Base-by-base conservation (phyloP, 1,140 invertebrate species). In the Trichoplusia ni region DNA sequence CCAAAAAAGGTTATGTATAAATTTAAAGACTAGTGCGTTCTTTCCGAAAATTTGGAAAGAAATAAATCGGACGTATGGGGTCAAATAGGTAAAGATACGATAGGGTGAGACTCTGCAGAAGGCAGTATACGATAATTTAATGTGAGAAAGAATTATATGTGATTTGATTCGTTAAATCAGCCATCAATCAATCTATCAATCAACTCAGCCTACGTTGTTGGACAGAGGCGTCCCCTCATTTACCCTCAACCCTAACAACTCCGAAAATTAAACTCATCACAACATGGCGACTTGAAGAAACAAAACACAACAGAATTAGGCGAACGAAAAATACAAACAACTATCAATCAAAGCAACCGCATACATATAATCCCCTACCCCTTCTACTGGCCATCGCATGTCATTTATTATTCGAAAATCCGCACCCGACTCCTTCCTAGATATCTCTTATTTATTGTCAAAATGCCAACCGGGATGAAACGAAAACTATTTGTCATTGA, bases 401-500 rank as follows among this genome's bases (percentile, higher is more conserved):
- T 86, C 85, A 88, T 88, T 86, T 86, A 75, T 88, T 81, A 88
- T 63, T 65, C 60, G 69, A 51, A 76, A 84, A 86, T 78, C 79
- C 81, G 68, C 73, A 67, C 44, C 23, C n/a, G 44, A 54, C 38
- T 49, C 47, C 65, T 75, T 81, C 76, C 78, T 84, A 79, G 75
- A 79, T 87, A 73, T 75, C 73, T 81, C 77, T 84, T 88, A 88
- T 88, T 88, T 88, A 88, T 86, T 84, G 85, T 88, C 81, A 84
- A 84, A 85, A 84, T 66, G 85, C 77, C 78, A 80, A 79, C 75
- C 66, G 62, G 68, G 71, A 72, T 79, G 56, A 75, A 80, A 80
- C 64, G 67, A 71, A 49, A 61, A 88, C 85, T 75, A 88, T 86
- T 88, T 86, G 81, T 88, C 85, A 88, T 86, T 83, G 82, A 77